A percentile compares a stretch with the other conserved stretches of the same genome.
These are phyloP conservation scores for Neoseiulus cucumeris DNA, from an alignment of 1,140 invertebrate genomes.

Conservation along the genomic window DNA sequence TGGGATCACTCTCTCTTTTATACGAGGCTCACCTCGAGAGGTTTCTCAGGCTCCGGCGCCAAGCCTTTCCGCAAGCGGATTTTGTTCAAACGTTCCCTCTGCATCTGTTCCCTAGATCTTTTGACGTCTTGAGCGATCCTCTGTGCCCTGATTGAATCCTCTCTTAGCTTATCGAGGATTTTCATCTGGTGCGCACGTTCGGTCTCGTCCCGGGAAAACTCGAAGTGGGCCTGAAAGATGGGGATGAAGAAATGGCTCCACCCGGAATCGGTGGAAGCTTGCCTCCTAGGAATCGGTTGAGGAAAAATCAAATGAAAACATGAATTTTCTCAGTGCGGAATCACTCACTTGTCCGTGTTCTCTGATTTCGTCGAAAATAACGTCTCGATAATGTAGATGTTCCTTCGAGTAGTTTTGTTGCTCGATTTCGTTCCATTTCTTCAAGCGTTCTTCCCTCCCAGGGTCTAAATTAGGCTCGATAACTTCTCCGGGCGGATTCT, in stretches of 20 bases:
- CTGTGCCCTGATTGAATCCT: neutral
- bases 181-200: neutral
- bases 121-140: neutral
- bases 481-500: neutral
- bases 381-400: conserved; percentile 3
- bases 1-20: too few relatives aligned
- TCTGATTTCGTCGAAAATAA: neutral
- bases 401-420: neutral
- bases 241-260: too few relatives aligned
- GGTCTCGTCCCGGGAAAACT: neutral
- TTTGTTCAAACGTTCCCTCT: too few relatives aligned
- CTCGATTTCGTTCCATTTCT: neutral
- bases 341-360: neutral
- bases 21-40: too few relatives aligned
- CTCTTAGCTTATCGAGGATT: neutral
- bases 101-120: neutral
- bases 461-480: neutral
- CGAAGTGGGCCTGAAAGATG: neutral
- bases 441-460: neutral
- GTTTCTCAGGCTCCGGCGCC: too few relatives aligned
- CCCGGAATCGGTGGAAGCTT: neutral
- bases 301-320: too few relatives aligned
- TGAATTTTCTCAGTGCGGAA: too few relatives aligned
- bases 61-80: too few relatives aligned
- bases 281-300: neutral